Evolutionary conservation across 2,113 vertebrate genomes (phyloP).

Genomic region (Cryptomyrus ogoouensis): DNA sequence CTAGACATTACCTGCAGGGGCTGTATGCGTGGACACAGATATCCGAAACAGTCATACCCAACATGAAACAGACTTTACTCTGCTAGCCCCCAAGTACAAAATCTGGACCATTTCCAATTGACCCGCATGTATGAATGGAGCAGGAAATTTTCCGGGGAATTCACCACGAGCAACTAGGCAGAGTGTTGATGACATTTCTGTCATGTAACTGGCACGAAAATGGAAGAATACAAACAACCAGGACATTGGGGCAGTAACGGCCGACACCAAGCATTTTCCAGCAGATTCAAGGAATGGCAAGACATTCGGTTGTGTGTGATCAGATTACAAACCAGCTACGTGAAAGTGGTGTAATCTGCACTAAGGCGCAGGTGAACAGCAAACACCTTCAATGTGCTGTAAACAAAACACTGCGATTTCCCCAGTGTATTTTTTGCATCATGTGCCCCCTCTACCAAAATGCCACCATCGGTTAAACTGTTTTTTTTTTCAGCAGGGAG

Average conservation of each 20-base stretch:
- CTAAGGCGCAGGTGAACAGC: neutral
- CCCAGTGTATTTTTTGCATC: neutral
- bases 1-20: neutral
- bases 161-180: neutral
- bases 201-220: neutral
- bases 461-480: neutral
- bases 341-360: neutral
- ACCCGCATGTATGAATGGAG: neutral
- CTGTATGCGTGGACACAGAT: neutral
- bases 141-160: neutral
- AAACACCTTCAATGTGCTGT: neutral
- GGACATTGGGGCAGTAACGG: neutral
- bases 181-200: neutral
- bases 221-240: neutral
- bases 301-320: neutral
- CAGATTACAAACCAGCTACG: neutral
- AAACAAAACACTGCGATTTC: neutral
- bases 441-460: neutral
- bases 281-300: neutral
- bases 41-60: neutral
- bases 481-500: neutral
- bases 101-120: neutral
- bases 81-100: neutral
- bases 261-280: neutral
- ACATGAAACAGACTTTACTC: neutral